These are phyloP conservation scores for Grus americana DNA, from an alignment of 2,113 vertebrate genomes.

Conservation along the genomic window DNA sequence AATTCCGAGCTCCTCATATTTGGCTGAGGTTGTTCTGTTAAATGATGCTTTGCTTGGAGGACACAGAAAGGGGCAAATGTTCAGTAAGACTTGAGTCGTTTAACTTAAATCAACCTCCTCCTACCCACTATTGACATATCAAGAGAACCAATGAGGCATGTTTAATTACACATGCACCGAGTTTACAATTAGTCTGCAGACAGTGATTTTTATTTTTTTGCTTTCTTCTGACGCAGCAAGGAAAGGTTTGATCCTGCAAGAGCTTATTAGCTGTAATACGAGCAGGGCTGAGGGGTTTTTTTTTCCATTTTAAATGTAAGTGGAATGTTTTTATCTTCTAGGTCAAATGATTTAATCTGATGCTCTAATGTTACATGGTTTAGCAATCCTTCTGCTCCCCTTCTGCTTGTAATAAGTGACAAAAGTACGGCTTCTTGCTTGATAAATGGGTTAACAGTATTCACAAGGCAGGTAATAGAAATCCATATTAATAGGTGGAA, in stretches of 20 bases:
- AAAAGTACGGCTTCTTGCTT: constrained; percentile 32
- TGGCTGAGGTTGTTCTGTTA: constrained; percentile 19
- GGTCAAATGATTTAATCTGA: constrained; percentile 68
- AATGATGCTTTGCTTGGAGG: constrained; percentile 30
- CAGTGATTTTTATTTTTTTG: neutral
- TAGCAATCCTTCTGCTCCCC: constrained; percentile 53
- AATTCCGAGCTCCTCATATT: neutral
- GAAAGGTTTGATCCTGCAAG: constrained; percentile 29
- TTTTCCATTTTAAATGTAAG: constrained; percentile 35
- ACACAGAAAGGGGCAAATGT: constrained; percentile 38
- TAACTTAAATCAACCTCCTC: constrained; percentile 70
- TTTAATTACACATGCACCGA: constrained; percentile 56
- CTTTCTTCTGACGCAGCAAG: neutral
- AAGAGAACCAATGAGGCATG: constrained; percentile 53
- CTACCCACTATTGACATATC: constrained; percentile 62
- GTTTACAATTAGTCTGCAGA: constrained; percentile 49
- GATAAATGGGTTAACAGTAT: constrained; percentile 65
- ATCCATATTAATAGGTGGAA: constrained; percentile 57
- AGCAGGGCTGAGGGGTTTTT: neutral
- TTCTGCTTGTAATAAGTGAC: constrained; percentile 52
- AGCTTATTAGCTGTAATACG: neutral
- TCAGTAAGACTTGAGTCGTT: neutral
- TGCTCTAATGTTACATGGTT: constrained; percentile 51
- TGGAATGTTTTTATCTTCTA: constrained; percentile 57
- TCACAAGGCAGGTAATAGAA: constrained; percentile 61